Evolutionary conservation across 2,888 invertebrate genomes (phyloP), one percentile per base, ranked within the genome.

Genomic region (Taphrorychus bicolor): DNA sequence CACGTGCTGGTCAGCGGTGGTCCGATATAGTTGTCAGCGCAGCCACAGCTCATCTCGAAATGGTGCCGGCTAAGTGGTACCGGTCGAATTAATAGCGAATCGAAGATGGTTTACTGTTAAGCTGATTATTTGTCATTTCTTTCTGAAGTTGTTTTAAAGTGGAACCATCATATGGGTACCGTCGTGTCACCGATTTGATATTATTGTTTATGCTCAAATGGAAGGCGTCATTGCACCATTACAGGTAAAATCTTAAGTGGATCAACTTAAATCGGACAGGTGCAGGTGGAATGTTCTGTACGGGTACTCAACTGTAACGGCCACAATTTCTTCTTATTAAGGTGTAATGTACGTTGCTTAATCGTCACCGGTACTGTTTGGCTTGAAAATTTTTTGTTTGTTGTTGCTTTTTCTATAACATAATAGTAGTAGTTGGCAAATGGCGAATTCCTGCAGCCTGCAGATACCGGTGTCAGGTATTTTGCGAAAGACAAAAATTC

Each of bases 1-100:
- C 90, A 90, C 0, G 84, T 78, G 17, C 83, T 81, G 2, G 83
- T 84, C 77, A 89, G 83, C 1, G 87, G 83, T n/a, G 72, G 72
- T 74, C 89, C 81, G 57, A 88, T 81, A 73, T 85, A 86, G 23
- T 80, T 81, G 21, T 86, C 82, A 0, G 85, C 83, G 74, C 90
- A 89, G 21, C 83, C 79, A 73, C 87, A 87, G 59, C 59, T 63
- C 64, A 64, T 64, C 18, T 19, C 42, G 3, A 41, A 57, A 21
- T 51, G 51, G 21, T 11, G n/a, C 51, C 45, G 32, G 32, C 32
- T 9, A 32, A 32, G 9, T 32, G 32, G 32, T 32, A 32, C 32
- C 32, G 11, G 9, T 32, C 32, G 32, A 32, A 32, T 32, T 32
- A 32, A 32, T 32, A 32, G 32, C 11, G 32, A 11, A 32, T 32